Evolutionary conservation across 2,797 vertebrate species (phyloP).

Genomic region (Amniataba percoides): DNA sequence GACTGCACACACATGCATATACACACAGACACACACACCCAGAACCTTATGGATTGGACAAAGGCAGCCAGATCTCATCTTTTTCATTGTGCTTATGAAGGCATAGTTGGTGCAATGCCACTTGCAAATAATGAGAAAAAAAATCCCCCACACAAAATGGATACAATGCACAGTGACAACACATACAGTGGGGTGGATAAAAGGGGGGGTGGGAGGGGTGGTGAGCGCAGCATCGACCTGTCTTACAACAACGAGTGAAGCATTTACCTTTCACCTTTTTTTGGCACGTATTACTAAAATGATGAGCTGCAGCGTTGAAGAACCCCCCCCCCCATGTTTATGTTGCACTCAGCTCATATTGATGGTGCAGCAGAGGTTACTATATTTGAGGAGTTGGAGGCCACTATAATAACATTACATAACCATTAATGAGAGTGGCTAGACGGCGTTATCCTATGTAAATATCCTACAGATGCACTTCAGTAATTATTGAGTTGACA

Average conservation of each 20-base stretch:
- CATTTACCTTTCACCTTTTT: conserved; percentile 27
- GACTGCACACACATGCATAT: neutral
- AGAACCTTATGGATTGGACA: conserved; percentile 27
- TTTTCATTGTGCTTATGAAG: conserved; percentile 48
- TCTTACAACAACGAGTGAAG: neutral
- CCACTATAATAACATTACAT: conserved; percentile 49
- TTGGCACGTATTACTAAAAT: conserved; percentile 20
- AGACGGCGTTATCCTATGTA: conserved; percentile 64
- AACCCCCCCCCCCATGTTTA: conserved; percentile 17
- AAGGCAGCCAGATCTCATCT: conserved; percentile 24
- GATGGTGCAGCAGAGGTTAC: conserved; percentile 30
- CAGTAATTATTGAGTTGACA: conserved; percentile 69
- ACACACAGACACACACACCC: neutral
- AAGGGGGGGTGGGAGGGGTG: neutral
- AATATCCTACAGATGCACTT: conserved; percentile 69
- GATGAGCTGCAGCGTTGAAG: conserved; percentile 27
- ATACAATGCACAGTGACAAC: conserved; percentile 34
- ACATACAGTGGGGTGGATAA: neutral
- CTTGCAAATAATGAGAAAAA: conserved; percentile 47
- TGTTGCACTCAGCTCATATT: conserved; percentile 31
- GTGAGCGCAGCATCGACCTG: conserved; percentile 11
- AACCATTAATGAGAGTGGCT: conserved; percentile 65
- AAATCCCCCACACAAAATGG: conserved; percentile 38
- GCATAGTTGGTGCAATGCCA: conserved; percentile 71
- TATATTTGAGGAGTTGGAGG: conserved; percentile 40